Conservation (phyloP, 2,113 vertebrate species). For the Lagopus muta region DNA sequence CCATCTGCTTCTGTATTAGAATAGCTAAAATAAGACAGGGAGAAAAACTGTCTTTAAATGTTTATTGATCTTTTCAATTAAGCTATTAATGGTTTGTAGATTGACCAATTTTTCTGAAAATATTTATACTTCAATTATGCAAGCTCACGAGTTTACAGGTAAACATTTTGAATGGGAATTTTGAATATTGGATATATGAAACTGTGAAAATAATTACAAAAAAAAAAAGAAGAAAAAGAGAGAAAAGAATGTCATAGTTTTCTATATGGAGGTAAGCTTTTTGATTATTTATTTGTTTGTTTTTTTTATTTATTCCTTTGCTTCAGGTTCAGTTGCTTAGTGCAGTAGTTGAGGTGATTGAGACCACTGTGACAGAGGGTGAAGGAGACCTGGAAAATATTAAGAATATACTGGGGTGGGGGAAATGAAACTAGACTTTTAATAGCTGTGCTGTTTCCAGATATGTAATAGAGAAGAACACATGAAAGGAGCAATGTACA, state of each 20-base stretch:
- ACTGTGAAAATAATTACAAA: neutral
- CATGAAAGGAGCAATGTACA: neutral
- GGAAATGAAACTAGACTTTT: neutral
- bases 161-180: neutral
- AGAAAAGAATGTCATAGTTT: accelerated
- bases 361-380: neutral
- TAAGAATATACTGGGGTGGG: accelerated
- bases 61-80: neutral
- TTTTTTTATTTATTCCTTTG: accelerated
- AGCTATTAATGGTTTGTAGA: neutral
- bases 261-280: neutral
- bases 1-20: conserved; percentile 32
- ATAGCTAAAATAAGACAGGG: neutral
- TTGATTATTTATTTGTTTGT: accelerated
- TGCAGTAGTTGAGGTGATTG: neutral
- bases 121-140: neutral
- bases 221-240: neutral
- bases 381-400: neutral
- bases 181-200: neutral
- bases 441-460: neutral
- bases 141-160: neutral
- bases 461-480: no score
- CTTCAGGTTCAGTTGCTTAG: neutral
- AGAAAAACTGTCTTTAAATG: neutral
- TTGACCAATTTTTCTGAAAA: neutral